Evolutionary conservation across 2,113 vertebrate genomes (phyloP), one percentile per base, ranked within the genome.

Genomic region (Athene cunicularia): DNA sequence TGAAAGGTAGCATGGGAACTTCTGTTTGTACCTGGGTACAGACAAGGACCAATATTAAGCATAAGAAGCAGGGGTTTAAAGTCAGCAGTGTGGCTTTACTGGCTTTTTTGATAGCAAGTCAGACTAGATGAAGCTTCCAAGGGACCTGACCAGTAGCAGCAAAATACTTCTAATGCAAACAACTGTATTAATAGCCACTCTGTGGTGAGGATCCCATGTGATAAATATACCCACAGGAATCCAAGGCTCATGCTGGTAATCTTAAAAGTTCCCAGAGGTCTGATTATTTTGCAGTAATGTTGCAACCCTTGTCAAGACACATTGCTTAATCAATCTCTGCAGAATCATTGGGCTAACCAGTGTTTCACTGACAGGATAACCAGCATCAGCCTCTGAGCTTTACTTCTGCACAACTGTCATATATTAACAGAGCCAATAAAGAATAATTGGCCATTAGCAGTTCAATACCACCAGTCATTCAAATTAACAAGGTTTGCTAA

Each of bases 321-420:
- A 88, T 87, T 93, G 95, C 21, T 96, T 96, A 96, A 98, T 97
- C 96, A 91, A 63, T 96, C 96, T 93, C 93, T 93, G 60, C 58
- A 92, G 95, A 85, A 76, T 58, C 60, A n/a, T 26, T 2, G 10
- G 86, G 77, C 49, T 92, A 80, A 62, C 64, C 24, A 10, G 80
- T 73, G 90, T 92, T 94, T 88, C n/a, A 77, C 86, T 79, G 66
- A 8, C 55, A 80, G 41, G 22, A 68, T 1, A 68, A 67, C 55
- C 74, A 85, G 59, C 55, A 76, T 24, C 60, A 70, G 70, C 22
- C 76, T 5, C 26, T 23, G 49, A 88, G 53, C 11, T 86, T 72
- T 70, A 83, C 72, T 71, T 86, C 67, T 77, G 33, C n/a, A 50
- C 39, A 75, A 27, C 75, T 84, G 35, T 23, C 73, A 49, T 49